Conservation (phyloP, 2,797 vertebrate species). For the Anguilla obscura region DNA sequence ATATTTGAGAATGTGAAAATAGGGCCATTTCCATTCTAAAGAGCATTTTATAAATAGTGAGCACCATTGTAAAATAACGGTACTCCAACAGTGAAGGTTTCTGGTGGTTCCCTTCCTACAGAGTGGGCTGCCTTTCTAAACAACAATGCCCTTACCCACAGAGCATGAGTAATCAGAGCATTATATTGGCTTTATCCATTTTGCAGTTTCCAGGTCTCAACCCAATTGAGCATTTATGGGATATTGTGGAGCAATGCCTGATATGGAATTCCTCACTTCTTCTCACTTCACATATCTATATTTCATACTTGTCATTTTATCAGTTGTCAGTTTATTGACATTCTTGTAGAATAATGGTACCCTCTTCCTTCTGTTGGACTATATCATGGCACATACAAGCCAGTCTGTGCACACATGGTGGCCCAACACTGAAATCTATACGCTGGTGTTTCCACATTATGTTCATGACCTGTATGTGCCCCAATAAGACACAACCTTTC, state of each 20-base stretch:
- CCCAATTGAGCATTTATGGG: not conserved
- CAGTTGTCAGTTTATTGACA: not conserved
- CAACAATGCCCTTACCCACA: not conserved
- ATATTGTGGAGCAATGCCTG: not conserved
- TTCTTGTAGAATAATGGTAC: not conserved
- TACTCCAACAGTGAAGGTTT: not conserved
- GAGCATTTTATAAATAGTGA: not conserved
- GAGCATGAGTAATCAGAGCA: not conserved
- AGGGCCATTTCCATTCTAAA: not conserved
- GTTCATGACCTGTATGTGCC: not conserved
- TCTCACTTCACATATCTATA: not conserved
- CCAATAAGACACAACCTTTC: not conserved
- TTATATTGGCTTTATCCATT: not conserved
- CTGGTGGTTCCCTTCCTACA: not conserved
- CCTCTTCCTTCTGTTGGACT: not conserved
- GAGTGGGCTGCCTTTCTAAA: not conserved
- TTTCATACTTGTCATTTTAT: not conserved
- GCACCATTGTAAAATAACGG: not conserved
- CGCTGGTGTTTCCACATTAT: not conserved
- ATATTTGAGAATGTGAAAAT: not conserved
- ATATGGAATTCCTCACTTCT: not conserved
- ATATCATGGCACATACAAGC: not conserved
- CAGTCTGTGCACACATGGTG: not conserved
- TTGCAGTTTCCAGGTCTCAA: not conserved
- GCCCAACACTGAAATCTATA: not conserved